These are phyloP conservation scores for Ptilodon capucinus DNA, from an alignment of 2,888 invertebrate genomes.

Conservation along the genomic window DNA sequence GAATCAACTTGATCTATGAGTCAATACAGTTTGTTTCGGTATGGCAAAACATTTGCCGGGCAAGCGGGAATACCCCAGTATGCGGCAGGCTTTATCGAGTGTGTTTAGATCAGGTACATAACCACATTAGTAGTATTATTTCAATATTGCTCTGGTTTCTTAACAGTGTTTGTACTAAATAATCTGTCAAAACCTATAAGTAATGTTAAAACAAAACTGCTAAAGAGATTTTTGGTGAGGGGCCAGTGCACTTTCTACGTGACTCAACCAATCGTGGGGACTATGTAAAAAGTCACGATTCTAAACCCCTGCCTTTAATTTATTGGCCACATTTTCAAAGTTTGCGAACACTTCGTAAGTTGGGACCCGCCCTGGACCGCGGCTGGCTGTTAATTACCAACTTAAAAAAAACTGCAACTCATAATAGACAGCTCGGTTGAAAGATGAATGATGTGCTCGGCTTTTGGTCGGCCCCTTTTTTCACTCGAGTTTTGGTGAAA, in stretches of 20 bases:
- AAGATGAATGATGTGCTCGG: conserved; percentile 79
- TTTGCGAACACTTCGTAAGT: conserved; percentile 74
- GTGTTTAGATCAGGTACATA: too few species aligned
- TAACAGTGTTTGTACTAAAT: too few species aligned
- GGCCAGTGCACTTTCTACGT: conserved; percentile 28
- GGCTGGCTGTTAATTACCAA: conserved; percentile 77
- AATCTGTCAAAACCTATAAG: too few species aligned
- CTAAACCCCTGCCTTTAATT: conserved; percentile 64
- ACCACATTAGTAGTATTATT: too few species aligned
- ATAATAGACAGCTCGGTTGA: conserved; percentile 77
- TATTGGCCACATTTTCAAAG: conserved; percentile 72
- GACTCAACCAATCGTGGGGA: conserved; percentile 44
- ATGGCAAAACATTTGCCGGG: too few species aligned
- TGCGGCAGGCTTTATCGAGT: too few species aligned
- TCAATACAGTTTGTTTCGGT: too few species aligned
- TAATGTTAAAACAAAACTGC: too few species aligned
- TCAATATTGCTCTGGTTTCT: too few species aligned
- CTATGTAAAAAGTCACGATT: conserved; percentile 46
- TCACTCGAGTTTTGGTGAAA: conserved; percentile 43
- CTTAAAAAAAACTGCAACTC: conserved; percentile 80
- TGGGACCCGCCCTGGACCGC: conserved; percentile 63
- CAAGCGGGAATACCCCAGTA: too few species aligned
- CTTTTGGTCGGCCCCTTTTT: conserved; percentile 42
- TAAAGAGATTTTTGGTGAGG: too few species aligned
- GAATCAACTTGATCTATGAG: too few species aligned